A percentile compares a stretch with the other conserved stretches of the same genome.
Evolutionary conservation across 2,113 vertebrate species (phyloP).

Genomic region (Tupaia chinensis): DNA sequence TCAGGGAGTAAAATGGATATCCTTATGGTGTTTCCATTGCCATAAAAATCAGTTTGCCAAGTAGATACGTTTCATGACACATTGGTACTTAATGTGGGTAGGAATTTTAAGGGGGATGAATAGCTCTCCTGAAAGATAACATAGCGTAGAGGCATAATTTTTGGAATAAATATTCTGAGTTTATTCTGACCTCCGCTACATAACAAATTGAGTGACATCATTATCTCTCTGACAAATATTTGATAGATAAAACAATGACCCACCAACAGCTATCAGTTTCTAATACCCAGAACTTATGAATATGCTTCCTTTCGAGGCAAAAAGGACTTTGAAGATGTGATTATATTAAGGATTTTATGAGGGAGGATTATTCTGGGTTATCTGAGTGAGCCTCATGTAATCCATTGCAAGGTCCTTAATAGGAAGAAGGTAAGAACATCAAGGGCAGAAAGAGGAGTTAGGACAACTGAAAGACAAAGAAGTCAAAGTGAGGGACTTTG

Average conservation of each 20-base stretch:
- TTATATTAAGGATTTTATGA: conserved; percentile 14
- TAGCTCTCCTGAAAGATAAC: not conserved
- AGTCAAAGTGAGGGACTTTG: not conserved
- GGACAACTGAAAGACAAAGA: not conserved
- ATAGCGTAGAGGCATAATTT: not conserved
- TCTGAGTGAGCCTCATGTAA: not conserved
- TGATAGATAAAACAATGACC: not conserved
- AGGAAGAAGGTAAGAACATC: not conserved
- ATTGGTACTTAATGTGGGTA: not conserved
- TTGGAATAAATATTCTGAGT: not conserved
- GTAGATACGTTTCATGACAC: not conserved
- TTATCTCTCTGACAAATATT: not conserved
- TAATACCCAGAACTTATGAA: not conserved
- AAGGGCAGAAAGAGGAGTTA: not conserved
- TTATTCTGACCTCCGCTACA: not conserved
- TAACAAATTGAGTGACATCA: not conserved
- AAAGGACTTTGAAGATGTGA: not conserved
- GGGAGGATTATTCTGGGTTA: not conserved
- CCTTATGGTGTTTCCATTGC: not conserved
- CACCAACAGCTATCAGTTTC: not conserved
- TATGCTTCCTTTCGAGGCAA: not conserved
- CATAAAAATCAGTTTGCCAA: not conserved
- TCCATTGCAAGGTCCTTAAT: not conserved
- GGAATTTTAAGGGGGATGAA: not conserved
- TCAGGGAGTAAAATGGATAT: not conserved